Evolutionary conservation across 2,888 invertebrate species (phyloP).

Genomic region (Hypolimnas misippus): DNA sequence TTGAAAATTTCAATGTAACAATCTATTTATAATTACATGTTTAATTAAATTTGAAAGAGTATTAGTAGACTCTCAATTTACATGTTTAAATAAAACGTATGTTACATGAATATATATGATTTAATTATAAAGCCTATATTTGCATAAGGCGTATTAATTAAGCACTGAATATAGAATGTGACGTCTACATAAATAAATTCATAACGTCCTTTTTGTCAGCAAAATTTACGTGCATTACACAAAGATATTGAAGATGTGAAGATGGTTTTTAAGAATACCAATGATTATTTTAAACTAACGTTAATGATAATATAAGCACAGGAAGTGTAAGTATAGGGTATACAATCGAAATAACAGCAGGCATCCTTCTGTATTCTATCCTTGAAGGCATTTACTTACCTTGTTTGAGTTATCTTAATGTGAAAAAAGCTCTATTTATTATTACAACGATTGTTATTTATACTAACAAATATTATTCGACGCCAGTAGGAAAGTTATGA

Average conservation of each 20-base stretch:
- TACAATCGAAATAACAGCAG: too few species aligned
- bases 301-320: too few species aligned
- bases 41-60: not conserved
- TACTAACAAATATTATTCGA: not conserved
- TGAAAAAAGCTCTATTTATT: too few species aligned
- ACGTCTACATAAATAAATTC: not conserved
- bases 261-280: too few species aligned
- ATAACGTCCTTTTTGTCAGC: too few species aligned
- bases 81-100: not conserved
- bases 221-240: too few species aligned
- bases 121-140: constrained; percentile 6
- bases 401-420: too few species aligned
- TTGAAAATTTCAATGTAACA: not conserved
- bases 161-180: not conserved
- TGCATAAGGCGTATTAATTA: not conserved
- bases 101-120: not conserved
- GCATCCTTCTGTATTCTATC: too few species aligned
- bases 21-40: not conserved
- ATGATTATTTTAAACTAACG: too few species aligned
- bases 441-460: not conserved
- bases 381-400: too few species aligned
- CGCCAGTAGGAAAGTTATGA: not conserved
- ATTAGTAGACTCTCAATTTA: not conserved
- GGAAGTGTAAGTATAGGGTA: too few species aligned
- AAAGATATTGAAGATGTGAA: too few species aligned